Percentiles rank a stretch among this genome's conserved stretches.
These are phyloP conservation scores for Xiphophorus maculatus DNA, from an alignment of 2,113 vertebrate species.

Conservation along the genomic window DNA sequence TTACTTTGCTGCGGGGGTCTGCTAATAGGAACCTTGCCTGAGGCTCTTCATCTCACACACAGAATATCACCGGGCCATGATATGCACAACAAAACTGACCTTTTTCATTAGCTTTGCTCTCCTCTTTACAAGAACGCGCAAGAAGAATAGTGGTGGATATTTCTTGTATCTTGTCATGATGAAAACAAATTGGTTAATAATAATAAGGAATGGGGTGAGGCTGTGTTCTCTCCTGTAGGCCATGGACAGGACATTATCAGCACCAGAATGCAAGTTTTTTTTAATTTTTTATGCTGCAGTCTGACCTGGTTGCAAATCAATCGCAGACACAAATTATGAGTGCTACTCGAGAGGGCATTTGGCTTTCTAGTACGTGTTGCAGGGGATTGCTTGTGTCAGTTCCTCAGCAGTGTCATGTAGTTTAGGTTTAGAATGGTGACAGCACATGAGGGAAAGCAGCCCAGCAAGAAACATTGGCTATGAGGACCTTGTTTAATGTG, in stretches of 20 bases:
- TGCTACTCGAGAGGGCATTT: conserved; percentile 5
- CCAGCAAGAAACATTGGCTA: conserved; percentile 46
- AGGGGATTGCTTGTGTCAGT: conserved; percentile 44
- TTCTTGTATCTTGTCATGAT: neutral
- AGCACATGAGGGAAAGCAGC: conserved; percentile 53
- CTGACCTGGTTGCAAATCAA: conserved; percentile 61
- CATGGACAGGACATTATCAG: conserved; percentile 39
- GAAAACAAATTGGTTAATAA: conserved; percentile 32
- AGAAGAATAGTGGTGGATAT: neutral
- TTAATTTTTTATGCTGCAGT: conserved; percentile 5
- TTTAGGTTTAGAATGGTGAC: conserved; percentile 43
- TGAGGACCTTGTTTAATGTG: conserved; percentile 42
- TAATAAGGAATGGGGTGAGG: conserved; percentile 13
- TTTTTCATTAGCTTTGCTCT: conserved; percentile 28
- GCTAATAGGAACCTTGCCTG: conserved; percentile 68
- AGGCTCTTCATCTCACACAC: conserved; percentile 56
- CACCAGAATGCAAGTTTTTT: conserved; percentile 18
- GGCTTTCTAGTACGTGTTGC: conserved; percentile 38
- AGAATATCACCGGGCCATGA: conserved; percentile 17
- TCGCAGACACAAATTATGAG: conserved; percentile 12
- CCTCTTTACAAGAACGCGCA: neutral
- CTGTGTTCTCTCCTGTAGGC: conserved; percentile 22
- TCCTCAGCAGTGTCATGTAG: conserved; percentile 34
- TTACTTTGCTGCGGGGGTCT: conserved; percentile 64
- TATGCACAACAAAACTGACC: conserved; percentile 44